These are phyloP conservation scores for Atrina japonica DNA, from an alignment of 2,888 invertebrate species.

Conservation along the genomic window DNA sequence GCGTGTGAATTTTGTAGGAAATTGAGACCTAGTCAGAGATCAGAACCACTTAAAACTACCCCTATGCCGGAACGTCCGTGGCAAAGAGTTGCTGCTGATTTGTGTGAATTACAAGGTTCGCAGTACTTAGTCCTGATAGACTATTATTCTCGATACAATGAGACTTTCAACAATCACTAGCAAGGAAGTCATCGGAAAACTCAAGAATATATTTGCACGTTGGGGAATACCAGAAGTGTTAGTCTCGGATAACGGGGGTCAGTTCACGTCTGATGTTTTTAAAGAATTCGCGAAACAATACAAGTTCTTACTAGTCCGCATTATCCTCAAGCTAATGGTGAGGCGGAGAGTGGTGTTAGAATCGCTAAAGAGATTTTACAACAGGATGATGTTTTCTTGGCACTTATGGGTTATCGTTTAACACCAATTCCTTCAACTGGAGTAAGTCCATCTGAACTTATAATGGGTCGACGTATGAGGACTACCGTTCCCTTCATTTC, in stretches of 20 bases:
- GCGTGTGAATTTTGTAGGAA: slow-evolving; percentile 37
- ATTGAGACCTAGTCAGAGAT: slow-evolving; percentile 30
- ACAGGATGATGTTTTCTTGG: slow-evolving; percentile 34
- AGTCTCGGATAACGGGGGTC: slow-evolving; percentile 41
- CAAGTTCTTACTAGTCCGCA: slow-evolving; percentile 34
- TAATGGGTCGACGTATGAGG: slow-evolving; percentile 44
- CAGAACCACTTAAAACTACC: slow-evolving; percentile 41
- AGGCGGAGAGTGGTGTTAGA: slow-evolving; percentile 46
- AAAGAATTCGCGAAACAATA: slow-evolving; percentile 33
- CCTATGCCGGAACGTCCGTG: slow-evolving; percentile 45
- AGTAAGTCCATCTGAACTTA: slow-evolving; percentile 32
- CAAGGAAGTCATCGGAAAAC: slow-evolving; percentile 36
- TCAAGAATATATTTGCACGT: slow-evolving; percentile 48
- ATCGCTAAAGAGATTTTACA: slow-evolving; percentile 41
- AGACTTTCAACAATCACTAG: slow-evolving; percentile 34
- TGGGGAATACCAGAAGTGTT: slow-evolving; percentile 45
- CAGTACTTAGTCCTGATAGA: slow-evolving; percentile 47
- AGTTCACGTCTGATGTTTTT: slow-evolving; percentile 42
- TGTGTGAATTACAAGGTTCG: slow-evolving; percentile 36
- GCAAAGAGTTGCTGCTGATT: slow-evolving; percentile 44
- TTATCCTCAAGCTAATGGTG: slow-evolving; percentile 43
- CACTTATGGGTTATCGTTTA: slow-evolving; percentile 35
- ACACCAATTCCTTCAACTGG: slow-evolving; percentile 37
- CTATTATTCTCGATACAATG: slow-evolving; percentile 45
- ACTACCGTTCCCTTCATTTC: no score